Evolutionary conservation across 2,797 vertebrate genomes (phyloP).

Genomic region (Lophotriccus pileatus): DNA sequence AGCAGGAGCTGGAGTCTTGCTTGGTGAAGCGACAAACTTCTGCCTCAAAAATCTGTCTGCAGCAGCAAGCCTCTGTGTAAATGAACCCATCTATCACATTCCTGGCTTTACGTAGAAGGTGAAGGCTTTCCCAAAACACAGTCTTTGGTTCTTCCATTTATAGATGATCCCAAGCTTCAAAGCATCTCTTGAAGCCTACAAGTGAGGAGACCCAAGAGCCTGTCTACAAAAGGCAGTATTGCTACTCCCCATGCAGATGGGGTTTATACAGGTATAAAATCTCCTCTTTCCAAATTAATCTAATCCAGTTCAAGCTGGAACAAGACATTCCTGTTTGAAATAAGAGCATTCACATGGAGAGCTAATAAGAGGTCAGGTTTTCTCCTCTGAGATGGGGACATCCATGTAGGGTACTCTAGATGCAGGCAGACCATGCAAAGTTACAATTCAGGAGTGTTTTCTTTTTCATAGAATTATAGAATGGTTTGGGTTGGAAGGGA

Average conservation of each 20-base stretch:
- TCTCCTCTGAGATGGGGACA: neutral
- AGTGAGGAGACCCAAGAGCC: neutral
- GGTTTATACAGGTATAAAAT: neutral
- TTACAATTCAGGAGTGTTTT: neutral
- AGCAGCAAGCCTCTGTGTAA: neutral
- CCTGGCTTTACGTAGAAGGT: neutral
- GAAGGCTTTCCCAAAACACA: neutral
- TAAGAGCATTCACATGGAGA: neutral
- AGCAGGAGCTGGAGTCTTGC: neutral
- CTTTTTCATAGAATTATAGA: neutral
- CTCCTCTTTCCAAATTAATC: neutral
- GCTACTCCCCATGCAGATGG: neutral
- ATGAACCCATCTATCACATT: neutral
- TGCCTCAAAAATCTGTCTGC: neutral
- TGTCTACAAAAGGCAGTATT: neutral
- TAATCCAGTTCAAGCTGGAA: neutral
- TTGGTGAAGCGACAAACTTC: neutral
- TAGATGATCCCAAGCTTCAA: neutral
- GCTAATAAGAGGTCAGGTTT: neutral
- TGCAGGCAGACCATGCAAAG: neutral
- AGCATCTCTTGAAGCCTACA: neutral
- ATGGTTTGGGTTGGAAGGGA: neutral
- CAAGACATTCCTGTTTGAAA: neutral
- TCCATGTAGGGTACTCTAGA: accelerated
- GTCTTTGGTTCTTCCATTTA: neutral